phyloP scores from a whole-genome alignment of 2,113 vertebrate genomes.

The Cyanistes caeruleus region DNA sequence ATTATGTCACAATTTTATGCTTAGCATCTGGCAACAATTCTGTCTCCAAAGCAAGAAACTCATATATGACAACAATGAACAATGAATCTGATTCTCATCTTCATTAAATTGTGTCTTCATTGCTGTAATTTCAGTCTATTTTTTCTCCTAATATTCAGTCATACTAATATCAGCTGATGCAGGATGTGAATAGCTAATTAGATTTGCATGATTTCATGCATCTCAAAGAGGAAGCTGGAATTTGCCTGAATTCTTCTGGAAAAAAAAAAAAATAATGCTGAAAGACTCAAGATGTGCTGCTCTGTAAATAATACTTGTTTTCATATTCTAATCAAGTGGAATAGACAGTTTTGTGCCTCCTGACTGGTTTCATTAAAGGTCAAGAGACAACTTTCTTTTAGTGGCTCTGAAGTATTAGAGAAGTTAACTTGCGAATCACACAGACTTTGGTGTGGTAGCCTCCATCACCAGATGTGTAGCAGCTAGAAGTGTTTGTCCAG shows the following conservation, averaged over 20 bases:
- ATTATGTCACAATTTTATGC: constrained; percentile 28
- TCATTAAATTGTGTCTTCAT: constrained; percentile 15
- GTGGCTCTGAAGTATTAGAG: neutral
- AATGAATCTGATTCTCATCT: constrained; percentile 41
- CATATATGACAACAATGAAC: constrained; percentile 25
- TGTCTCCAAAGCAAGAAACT: constrained; percentile 19
- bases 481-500: neutral
- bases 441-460: neutral
- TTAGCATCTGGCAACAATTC: constrained; percentile 21
- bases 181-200: constrained; percentile 47
- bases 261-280: neutral
- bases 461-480: neutral
- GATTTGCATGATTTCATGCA: constrained; percentile 29
- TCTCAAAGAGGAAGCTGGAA: neutral
- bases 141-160: constrained; percentile 40
- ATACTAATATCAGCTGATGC: constrained; percentile 35
- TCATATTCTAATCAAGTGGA: neutral
- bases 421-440: neutral
- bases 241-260: neutral
- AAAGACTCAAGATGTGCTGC: neutral
- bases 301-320: neutral
- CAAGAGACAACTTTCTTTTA: neutral
- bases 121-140: constrained; percentile 33
- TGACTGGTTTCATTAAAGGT: neutral
- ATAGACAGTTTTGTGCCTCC: neutral